A percentile compares a stretch with the other conserved stretches of the same genome.
Evolutionary conservation across 2,888 invertebrate genomes (phyloP).

Genomic region (Athalia cordata): DNA sequence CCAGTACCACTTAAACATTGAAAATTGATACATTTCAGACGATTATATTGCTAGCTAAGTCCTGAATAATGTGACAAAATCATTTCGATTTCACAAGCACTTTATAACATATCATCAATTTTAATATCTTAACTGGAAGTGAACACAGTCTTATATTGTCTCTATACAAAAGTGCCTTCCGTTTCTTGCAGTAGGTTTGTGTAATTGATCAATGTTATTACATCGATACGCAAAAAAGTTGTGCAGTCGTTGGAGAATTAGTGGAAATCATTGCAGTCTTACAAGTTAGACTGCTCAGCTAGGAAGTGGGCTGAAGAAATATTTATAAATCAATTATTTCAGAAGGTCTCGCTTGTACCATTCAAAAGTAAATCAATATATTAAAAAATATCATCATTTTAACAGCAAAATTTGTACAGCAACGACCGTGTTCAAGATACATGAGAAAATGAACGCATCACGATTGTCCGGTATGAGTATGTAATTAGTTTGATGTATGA

Average conservation of each 20-base stretch:
- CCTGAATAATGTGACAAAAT: too few relatives aligned
- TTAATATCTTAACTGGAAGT: too few relatives aligned
- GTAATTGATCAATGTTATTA: neutral
- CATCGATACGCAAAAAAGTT: too few relatives aligned
- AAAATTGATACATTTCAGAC: too few relatives aligned
- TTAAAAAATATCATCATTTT: neutral
- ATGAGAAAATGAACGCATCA: slow-evolving; percentile 28
- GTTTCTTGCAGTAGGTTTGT: neutral
- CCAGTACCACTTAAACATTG: too few relatives aligned
- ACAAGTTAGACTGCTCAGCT: too few relatives aligned
- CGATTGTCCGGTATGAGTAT: slow-evolving; percentile 3
- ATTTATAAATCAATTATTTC: slow-evolving; percentile 27
- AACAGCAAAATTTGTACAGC: neutral
- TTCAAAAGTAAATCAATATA: neutral
- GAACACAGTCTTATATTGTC: too few relatives aligned
- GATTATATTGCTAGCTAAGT: too few relatives aligned
- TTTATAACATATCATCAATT: too few relatives aligned
- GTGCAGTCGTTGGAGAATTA: too few relatives aligned
- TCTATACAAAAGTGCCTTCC: neutral
- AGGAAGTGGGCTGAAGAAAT: neutral
- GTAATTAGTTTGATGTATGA: slow-evolving; percentile 2
- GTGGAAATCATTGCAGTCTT: too few relatives aligned
- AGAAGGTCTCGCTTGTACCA: neutral
- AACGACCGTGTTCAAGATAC: slow-evolving; percentile 20
- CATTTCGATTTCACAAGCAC: too few relatives aligned